A percentile compares a stretch with the other conserved stretches of the same genome.
Conservation (phyloP, 2,888 invertebrate species). For the Leucoma salicis region DNA sequence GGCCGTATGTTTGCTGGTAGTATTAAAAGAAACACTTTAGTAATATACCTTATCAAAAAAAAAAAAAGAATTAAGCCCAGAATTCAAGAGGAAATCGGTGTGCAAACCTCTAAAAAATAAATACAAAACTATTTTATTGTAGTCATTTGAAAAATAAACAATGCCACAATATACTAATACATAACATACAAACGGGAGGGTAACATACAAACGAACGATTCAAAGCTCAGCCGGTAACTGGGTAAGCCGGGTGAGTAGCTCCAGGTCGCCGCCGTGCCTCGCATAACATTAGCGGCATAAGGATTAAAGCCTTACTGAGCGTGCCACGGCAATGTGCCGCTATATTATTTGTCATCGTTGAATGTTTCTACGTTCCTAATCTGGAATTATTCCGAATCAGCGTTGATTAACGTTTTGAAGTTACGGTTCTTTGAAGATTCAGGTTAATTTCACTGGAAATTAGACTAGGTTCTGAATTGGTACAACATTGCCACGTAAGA, state of each 20-base stretch:
- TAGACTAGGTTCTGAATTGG: too few relatives aligned
- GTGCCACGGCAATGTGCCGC: slow-evolving; percentile 18
- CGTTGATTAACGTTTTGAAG: slow-evolving; percentile 10
- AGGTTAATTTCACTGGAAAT: too few relatives aligned
- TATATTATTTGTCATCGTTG: slow-evolving; percentile 29
- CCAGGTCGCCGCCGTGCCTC: slow-evolving; percentile 34
- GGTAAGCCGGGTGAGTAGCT: slow-evolving; percentile 29
- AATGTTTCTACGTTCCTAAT: slow-evolving; percentile 10
- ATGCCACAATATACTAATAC: neutral
- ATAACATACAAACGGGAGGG: slow-evolving; percentile 11
- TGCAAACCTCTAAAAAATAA: too few relatives aligned
- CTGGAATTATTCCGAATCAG: slow-evolving; percentile 11
- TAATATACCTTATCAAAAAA: too few relatives aligned
- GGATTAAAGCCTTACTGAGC: slow-evolving; percentile 32
- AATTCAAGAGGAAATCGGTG: too few relatives aligned
- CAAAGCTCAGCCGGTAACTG: slow-evolving; percentile 36
- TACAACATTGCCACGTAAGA: too few relatives aligned
- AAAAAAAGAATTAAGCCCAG: too few relatives aligned
- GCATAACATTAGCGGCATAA: slow-evolving; percentile 32
- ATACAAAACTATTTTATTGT: too few relatives aligned
- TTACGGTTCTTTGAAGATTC: too few relatives aligned
- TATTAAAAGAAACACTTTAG: too few relatives aligned
- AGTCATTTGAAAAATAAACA: neutral
- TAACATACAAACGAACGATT: slow-evolving; percentile 32
- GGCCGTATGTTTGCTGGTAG: too few relatives aligned